These are phyloP conservation scores for Oligia strigilis DNA, from an alignment of 2,888 invertebrate species.

Conservation along the genomic window DNA sequence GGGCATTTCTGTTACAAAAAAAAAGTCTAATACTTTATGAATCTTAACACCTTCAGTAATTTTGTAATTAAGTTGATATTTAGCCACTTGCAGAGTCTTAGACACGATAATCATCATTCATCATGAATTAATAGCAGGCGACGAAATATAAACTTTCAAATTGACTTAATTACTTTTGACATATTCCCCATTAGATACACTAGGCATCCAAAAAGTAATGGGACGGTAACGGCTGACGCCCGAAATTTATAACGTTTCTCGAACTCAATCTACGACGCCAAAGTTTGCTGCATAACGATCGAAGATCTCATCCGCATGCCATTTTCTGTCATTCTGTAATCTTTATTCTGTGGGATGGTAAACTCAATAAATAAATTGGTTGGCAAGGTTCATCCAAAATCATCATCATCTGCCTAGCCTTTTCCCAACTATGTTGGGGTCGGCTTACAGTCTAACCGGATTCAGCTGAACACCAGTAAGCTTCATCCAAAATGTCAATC, in stretches of 20 bases:
- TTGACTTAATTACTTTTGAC: background rate
- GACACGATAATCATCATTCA: background rate
- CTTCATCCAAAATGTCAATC: background rate
- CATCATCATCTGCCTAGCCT: too few species aligned
- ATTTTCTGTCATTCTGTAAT: background rate
- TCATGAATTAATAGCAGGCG: background rate
- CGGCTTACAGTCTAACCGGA: too few species aligned
- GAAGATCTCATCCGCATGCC: background rate
- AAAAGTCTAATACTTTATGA: background rate
- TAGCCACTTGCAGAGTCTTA: background rate
- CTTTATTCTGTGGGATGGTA: background rate
- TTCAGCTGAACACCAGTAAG: too few species aligned
- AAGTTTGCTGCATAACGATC: background rate
- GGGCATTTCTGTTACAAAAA: background rate
- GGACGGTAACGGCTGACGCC: background rate
- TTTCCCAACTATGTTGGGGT: too few species aligned
- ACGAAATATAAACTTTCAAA: background rate
- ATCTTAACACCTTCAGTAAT: background rate
- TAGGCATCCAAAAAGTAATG: constrained; percentile 16
- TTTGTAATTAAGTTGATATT: constrained; percentile 9
- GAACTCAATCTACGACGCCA: background rate
- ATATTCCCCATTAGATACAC: background rate
- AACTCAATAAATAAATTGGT: background rate
- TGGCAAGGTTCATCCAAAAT: background rate
- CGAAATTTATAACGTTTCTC: constrained; percentile 8